Percentiles rank a stretch among this genome's conserved stretches.
Evolutionary conservation across 2,888 invertebrate species (phyloP).

Genomic region (Pammene aurita): DNA sequence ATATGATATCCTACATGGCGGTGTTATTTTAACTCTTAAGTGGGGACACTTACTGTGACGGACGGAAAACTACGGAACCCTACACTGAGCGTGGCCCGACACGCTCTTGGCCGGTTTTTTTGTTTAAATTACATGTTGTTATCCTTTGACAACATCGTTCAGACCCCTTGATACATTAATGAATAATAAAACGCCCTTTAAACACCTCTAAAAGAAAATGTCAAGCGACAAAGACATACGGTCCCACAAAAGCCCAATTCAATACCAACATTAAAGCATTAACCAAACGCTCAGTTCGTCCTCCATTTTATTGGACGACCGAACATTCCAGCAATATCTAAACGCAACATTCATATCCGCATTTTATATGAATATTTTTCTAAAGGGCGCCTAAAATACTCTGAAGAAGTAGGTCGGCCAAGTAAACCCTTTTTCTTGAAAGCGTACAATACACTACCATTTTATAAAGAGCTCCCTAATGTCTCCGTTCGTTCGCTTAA

Average conservation of each 20-base stretch:
- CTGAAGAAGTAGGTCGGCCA: conserved; percentile 67
- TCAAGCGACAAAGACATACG: conserved; percentile 6
- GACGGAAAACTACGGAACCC: too few species aligned
- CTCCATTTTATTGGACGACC: conserved; percentile 44
- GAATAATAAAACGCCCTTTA: conserved; percentile 3
- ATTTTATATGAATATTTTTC: conserved; percentile 64
- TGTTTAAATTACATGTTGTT: background rate
- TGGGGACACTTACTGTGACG: too few species aligned
- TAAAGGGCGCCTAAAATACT: conserved; percentile 62
- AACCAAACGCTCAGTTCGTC: conserved; percentile 40
- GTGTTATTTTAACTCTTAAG: too few species aligned
- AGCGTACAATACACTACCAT: conserved; percentile 53
- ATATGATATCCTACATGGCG: too few species aligned
- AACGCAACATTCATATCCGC: conserved; percentile 58
- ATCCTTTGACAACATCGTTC: background rate
- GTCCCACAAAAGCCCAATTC: conserved; percentile 8
- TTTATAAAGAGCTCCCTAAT: conserved; percentile 47
- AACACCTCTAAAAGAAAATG: conserved; percentile 18
- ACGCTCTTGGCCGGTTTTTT: too few species aligned
- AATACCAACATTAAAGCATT: conserved; percentile 41
- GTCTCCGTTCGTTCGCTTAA: conserved; percentile 34
- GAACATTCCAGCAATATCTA: conserved; percentile 58
- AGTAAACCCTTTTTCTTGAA: conserved; percentile 63
- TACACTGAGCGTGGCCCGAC: too few species aligned
- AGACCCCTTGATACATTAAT: background rate